Conservation (phyloP, 2,888 invertebrate genomes). For the Cryptus viduatorius region DNA sequence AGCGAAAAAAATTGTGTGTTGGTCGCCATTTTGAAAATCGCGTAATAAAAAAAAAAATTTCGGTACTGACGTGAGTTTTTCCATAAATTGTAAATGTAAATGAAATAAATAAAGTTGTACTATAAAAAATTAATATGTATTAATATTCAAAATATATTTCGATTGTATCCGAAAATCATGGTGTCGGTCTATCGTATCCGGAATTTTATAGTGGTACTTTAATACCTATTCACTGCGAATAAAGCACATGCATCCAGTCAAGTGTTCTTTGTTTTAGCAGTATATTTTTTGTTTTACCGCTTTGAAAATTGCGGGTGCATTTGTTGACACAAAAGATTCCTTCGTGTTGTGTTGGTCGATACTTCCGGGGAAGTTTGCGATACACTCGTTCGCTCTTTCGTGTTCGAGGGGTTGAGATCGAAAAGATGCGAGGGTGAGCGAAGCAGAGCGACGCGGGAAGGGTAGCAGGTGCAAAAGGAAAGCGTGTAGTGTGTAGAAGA, state of each 20-base stretch:
- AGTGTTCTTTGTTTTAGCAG: not conserved
- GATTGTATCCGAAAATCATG: too few species aligned
- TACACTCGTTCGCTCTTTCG: slow-evolving; percentile 34
- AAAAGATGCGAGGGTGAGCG: slow-evolving; percentile 35
- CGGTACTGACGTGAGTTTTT: too few species aligned
- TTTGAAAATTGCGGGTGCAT: slow-evolving; percentile 1
- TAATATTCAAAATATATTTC: too few species aligned
- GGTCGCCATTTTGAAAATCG: too few species aligned
- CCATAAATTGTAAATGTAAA: too few species aligned
- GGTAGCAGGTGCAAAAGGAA: slow-evolving; percentile 56
- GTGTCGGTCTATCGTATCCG: too few species aligned
- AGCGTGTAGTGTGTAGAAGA: slow-evolving; percentile 46
- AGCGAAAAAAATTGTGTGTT: too few species aligned
- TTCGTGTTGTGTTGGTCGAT: slow-evolving; percentile 28
- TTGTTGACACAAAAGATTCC: slow-evolving; percentile 53
- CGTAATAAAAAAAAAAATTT: too few species aligned
- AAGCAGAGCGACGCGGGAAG: not conserved
- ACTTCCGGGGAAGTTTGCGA: slow-evolving; percentile 60
- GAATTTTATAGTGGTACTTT: not conserved
- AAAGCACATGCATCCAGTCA: not conserved
- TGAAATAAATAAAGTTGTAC: too few species aligned
- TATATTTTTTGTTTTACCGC: not conserved
- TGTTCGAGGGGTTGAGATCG: not conserved
- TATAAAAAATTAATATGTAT: too few species aligned
- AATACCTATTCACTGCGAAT: not conserved